Conservation (phyloP, 2,888 invertebrate genomes). For the Megamerina dolium region DNA sequence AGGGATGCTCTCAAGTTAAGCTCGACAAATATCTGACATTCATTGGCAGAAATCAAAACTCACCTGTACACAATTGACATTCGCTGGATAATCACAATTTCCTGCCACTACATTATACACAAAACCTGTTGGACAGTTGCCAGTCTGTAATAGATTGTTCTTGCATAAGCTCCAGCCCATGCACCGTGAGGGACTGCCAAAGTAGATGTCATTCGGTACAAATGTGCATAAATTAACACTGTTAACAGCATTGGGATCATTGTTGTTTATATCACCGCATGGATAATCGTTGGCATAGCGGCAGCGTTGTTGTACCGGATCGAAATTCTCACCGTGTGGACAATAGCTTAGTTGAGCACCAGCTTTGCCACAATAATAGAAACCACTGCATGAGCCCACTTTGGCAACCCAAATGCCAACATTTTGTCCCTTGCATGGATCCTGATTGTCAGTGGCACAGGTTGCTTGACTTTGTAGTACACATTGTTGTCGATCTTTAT, state of each 20-base stretch:
- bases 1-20: no score
- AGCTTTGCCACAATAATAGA: constrained; percentile 24
- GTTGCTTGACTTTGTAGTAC: constrained; percentile 8
- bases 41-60: neutral
- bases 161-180: constrained; percentile 26
- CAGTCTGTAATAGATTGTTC: constrained; percentile 16
- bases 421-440: constrained; percentile 21
- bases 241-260: neutral
- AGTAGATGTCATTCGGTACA: constrained; percentile 22
- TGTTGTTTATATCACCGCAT: constrained; percentile 13
- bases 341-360: constrained; percentile 23
- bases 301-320: constrained; percentile 22
- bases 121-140: constrained; percentile 16
- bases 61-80: constrained; percentile 27
- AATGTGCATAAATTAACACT: constrained; percentile 24
- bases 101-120: constrained; percentile 21
- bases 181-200: constrained; percentile 27
- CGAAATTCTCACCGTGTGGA: constrained; percentile 25
- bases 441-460: constrained; percentile 13
- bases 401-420: constrained; percentile 24
- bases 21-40: no score
- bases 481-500: constrained; percentile 27
- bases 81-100: constrained; percentile 23
- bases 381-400: constrained; percentile 24
- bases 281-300: constrained; percentile 18